Evolutionary conservation across 2,888 invertebrate genomes (phyloP).

Genomic region (Pseudanteris insignis): DNA sequence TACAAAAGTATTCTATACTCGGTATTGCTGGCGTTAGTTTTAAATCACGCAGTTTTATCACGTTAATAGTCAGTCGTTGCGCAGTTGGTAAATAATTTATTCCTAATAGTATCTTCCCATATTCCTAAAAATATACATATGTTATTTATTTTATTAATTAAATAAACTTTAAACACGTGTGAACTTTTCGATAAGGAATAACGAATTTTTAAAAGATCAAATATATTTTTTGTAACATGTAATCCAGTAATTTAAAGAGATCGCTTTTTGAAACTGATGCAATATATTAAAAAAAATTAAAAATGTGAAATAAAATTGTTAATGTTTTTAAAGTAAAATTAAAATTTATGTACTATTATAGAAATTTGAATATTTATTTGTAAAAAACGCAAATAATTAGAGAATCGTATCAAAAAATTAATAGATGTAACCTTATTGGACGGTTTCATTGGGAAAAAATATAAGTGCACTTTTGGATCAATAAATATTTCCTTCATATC

Average conservation of each 20-base stretch:
- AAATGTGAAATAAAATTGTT: too few relatives aligned
- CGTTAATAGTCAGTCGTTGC: constrained; percentile 66
- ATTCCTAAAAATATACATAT: constrained; percentile 66
- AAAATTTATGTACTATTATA: neutral
- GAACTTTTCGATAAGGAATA: too few relatives aligned
- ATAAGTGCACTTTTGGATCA: constrained; percentile 62
- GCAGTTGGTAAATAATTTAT: constrained; percentile 68
- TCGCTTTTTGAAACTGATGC: too few relatives aligned
- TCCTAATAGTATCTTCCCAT: constrained; percentile 66
- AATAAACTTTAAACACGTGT: too few relatives aligned
- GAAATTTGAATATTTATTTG: neutral
- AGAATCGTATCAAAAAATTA: neutral
- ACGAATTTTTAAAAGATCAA: too few relatives aligned
- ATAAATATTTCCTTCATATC: constrained; percentile 63
- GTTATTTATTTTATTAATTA: too few relatives aligned
- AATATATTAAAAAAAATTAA: too few relatives aligned
- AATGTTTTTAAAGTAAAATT: neutral
- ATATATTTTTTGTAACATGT: too few relatives aligned
- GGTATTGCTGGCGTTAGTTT: constrained; percentile 56
- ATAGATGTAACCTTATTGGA: constrained; percentile 60
- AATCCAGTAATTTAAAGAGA: too few relatives aligned
- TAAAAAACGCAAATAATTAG: neutral
- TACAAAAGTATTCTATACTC: constrained; percentile 62
- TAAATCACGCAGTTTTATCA: constrained; percentile 66
- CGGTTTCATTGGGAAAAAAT: constrained; percentile 65